A percentile compares a stretch with the other conserved stretches of the same genome.
Conservation (phyloP, 2,888 invertebrate species). For the Zhuqinia jingwanae region DNA sequence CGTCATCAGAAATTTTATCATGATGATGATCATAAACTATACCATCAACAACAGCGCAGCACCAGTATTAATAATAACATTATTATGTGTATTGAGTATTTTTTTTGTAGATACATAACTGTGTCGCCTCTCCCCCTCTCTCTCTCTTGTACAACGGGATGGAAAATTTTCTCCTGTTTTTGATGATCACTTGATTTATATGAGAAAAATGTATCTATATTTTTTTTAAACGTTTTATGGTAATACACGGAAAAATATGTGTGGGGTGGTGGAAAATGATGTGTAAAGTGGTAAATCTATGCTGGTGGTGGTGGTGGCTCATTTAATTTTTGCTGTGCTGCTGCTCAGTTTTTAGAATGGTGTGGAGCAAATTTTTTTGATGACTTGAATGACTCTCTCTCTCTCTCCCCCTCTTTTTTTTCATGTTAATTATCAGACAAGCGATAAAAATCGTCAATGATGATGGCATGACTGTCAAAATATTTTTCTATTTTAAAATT, state of each 20-base stretch:
- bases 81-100: conserved; percentile 6
- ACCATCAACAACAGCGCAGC: neutral
- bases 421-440: no score
- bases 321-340: neutral
- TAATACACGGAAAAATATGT: neutral
- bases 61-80: conserved; percentile 9
- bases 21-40: neutral
- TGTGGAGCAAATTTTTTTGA: no score
- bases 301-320: neutral
- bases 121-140: conserved; percentile 46
- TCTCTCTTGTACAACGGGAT: no score
- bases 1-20: conserved; percentile 1
- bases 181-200: conserved; percentile 34
- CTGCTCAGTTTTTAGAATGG: no score
- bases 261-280: no score
- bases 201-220: conserved; percentile 3
- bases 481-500: neutral
- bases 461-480: conserved; percentile 28
- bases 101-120: conserved; percentile 10
- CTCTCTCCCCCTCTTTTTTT: no score
- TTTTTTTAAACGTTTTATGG: conserved; percentile 14
- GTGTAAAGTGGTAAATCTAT: no score
- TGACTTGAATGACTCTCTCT: no score
- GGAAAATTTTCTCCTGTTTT: conserved; percentile 29
- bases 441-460: conserved; percentile 19